Conservation (phyloP, 2,113 vertebrate species). For the Serilophus lunatus region DNA sequence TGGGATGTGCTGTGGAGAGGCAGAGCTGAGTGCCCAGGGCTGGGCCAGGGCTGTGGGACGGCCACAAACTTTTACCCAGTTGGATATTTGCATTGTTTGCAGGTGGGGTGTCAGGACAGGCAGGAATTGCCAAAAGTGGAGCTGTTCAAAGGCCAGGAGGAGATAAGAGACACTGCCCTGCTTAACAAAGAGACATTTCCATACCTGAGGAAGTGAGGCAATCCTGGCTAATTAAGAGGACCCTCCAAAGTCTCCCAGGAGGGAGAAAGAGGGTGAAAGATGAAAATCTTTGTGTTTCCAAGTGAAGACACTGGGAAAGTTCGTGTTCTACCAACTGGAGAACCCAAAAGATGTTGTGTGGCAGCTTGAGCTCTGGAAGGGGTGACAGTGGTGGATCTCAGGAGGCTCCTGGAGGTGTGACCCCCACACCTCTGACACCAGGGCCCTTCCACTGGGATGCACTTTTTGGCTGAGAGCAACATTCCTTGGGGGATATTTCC, state of each 20-base stretch:
- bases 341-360: fast-evolving
- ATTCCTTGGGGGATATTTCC: fast-evolving
- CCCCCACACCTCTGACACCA: background rate
- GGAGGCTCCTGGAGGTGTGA: background rate
- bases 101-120: background rate
- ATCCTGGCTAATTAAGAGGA: background rate
- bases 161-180: background rate
- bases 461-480: fast-evolving
- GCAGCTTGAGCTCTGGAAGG: background rate
- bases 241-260: background rate
- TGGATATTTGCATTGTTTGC: background rate
- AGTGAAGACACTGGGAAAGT: background rate
- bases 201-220: constrained; percentile 29
- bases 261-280: background rate
- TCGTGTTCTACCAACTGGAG: background rate
- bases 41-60: fast-evolving
- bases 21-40: background rate
- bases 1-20: fast-evolving
- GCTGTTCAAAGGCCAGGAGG: background rate
- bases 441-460: background rate
- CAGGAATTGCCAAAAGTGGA: background rate
- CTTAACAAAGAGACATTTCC: constrained; percentile 10
- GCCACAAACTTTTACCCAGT: background rate
- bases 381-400: background rate
- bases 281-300: background rate